Percentiles rank a stretch among this genome's conserved stretches.
These are phyloP conservation scores for Benthosema pterotum DNA, from an alignment of 2,797 vertebrate species.

Conservation along the genomic window DNA sequence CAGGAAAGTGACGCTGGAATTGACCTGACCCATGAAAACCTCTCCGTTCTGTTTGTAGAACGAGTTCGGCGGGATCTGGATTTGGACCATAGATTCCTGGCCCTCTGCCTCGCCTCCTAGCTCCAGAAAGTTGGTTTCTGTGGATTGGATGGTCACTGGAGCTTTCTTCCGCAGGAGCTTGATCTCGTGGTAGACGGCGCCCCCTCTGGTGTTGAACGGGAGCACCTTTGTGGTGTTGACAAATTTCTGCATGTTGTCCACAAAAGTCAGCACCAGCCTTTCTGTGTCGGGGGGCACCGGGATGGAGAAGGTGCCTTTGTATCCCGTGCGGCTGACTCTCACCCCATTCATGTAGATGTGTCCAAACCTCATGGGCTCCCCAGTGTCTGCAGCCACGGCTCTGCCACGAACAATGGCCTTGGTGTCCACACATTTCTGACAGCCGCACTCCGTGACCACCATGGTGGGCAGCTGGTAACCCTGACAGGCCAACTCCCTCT, in stretches of 20 bases:
- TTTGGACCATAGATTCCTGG: conserved; percentile 88
- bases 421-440: conserved; percentile 90
- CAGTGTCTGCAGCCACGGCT: conserved; percentile 89
- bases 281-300: conserved; percentile 89
- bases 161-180: conserved; percentile 90
- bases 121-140: conserved; percentile 85
- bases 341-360: conserved; percentile 90
- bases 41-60: conserved; percentile 95
- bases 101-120: conserved; percentile 89
- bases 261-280: conserved; percentile 94
- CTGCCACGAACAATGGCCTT: conserved; percentile 88
- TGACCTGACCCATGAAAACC: conserved; percentile 89
- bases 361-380: conserved; percentile 95
- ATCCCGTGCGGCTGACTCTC: conserved; percentile 93
- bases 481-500: conserved; percentile 85
- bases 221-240: conserved; percentile 97
- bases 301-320: conserved; percentile 96
- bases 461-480: conserved; percentile 91
- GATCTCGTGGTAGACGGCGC: conserved; percentile 93
- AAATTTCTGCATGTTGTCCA: conserved; percentile 95
- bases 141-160: conserved; percentile 86
- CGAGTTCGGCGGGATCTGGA: conserved; percentile 91
- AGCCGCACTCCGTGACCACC: conserved; percentile 87
- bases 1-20: conserved; percentile 94
- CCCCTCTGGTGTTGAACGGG: conserved; percentile 91